phyloP scores from a whole-genome alignment of 2,113 vertebrate species.

The Melanostigma gelatinosum region DNA sequence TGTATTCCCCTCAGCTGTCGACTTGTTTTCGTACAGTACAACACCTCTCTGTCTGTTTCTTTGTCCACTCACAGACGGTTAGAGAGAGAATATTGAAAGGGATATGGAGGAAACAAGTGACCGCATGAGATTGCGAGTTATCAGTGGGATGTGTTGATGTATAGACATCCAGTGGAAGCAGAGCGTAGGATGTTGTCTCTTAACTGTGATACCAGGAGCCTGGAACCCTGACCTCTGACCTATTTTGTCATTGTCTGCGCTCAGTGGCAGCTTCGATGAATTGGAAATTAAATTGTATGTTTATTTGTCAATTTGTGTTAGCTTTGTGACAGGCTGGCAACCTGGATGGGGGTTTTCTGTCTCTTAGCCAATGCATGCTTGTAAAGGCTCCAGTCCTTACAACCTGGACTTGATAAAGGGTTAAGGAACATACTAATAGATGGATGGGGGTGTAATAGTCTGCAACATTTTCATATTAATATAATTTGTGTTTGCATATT shows the following conservation, averaged over 20 bases:
- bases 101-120: conserved; percentile 19
- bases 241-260: background rate
- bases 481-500: background rate
- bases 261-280: background rate
- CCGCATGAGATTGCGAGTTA: conserved; percentile 23
- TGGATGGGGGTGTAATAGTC: too few relatives aligned
- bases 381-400: background rate
- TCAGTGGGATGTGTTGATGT: conserved; percentile 4
- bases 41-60: too few relatives aligned
- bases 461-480: background rate
- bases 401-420: background rate
- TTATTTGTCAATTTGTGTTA: background rate
- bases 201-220: conserved; percentile 21
- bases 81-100: conserved; percentile 9
- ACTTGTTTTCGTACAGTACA: too few relatives aligned
- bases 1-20: background rate
- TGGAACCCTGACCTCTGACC: conserved; percentile 27
- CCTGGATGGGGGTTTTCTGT: background rate
- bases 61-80: too few relatives aligned
- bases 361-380: background rate
- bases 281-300: background rate
- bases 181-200: conserved; percentile 27
- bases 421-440: background rate
- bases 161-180: conserved; percentile 17
- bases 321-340: background rate